These are phyloP conservation scores for Melopsittacus undulatus DNA, from an alignment of 2,797 vertebrate genomes.

Conservation along the genomic window DNA sequence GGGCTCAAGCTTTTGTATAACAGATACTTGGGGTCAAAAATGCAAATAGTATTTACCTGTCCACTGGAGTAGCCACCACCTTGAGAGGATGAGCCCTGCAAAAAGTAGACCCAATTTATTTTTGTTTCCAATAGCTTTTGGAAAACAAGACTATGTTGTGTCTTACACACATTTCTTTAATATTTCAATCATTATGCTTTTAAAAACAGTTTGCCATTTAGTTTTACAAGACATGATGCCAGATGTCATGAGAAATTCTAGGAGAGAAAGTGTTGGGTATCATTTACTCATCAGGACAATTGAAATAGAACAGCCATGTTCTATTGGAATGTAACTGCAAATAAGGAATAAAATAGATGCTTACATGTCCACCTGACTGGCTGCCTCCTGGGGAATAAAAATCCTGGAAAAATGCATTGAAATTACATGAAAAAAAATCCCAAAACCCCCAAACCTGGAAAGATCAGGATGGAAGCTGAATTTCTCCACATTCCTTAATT, in stretches of 20 bases:
- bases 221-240: not conserved
- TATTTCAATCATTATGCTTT: not conserved
- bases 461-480: not conserved
- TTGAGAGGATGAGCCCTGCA: constrained; percentile 59
- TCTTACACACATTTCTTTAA: not conserved
- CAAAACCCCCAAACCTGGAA: not conserved
- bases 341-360: constrained; percentile 65
- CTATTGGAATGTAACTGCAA: constrained; percentile 26
- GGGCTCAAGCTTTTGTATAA: not conserved
- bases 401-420: constrained; percentile 66
- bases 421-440: constrained; percentile 30
- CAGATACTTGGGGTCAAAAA: not conserved
- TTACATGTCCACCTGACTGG: constrained; percentile 73
- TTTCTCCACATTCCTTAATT: not conserved
- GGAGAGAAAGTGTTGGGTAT: not conserved
- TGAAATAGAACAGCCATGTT: not conserved
- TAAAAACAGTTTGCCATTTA: not conserved
- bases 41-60: constrained; percentile 17
- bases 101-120: not conserved
- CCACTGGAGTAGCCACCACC: constrained; percentile 27
- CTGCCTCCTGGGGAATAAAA: constrained; percentile 70
- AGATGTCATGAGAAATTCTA: not conserved
- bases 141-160: not conserved
- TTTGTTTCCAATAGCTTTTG: not conserved
- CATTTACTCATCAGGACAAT: not conserved